Evolutionary conservation across 2,113 vertebrate genomes (phyloP), one percentile per base, ranked within the genome.

Genomic region (Nipponia nippon): DNA sequence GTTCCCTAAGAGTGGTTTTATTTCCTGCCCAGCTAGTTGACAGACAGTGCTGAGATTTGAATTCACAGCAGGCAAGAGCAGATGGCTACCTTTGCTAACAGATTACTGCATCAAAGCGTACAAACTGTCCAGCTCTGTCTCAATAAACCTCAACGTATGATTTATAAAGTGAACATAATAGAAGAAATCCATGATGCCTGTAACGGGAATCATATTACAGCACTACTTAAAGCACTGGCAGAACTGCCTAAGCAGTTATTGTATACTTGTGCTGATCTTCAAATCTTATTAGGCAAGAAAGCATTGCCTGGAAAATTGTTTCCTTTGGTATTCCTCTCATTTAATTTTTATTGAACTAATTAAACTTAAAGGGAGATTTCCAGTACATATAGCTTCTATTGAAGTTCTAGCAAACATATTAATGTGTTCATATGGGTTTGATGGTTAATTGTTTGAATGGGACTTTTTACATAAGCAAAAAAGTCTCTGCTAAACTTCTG

Each of bases 281-380:
- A 97, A 95, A 97, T 97, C 94, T 97, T 97, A 96, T 92, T 97
- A 97, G 94, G 84, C 80, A 95, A 96, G 92, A 95, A 96, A 96
- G 76, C 80, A 78, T 93, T 96, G 91, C 92, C 90, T 97, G 90
- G 87, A 95, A 97, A 97, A 93, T 91, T 83, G 55, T 91, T 89
- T 89, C 87, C 66, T 97, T 97, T 95, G 20, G 14, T 96, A 76
- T 97, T 93, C 42, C 44, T 96, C 67, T 92, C 77, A 94, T 96
- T 97, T 98, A 89, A 96, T 96, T 98, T 97, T 97, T 97, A 98
- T 96, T 93, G 92, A 97, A 93, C 81, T 96, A 97, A 96, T 98
- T 98, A 97, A 96, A 96, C 89, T 83, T 95, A 81, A 94, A 96
- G 92, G 90, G 93, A 96, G 93, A 87, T 95, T 97, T 97, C 90